Evolutionary conservation across 2,797 vertebrate species (phyloP), one percentile per base, ranked within the genome.

Genomic region (Columba guinea): DNA sequence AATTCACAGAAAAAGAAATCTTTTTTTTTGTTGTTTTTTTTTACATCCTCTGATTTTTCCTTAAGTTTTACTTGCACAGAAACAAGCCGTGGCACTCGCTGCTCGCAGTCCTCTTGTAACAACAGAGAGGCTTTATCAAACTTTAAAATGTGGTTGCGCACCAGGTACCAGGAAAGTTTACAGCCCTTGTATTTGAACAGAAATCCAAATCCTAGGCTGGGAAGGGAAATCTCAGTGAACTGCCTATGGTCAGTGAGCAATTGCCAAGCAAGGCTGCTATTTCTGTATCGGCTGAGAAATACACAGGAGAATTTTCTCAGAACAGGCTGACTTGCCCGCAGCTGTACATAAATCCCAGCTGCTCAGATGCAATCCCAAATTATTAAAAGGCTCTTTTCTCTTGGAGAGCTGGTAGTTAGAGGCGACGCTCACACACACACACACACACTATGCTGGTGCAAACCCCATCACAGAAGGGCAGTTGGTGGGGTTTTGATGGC

Each of bases 141-240:
- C 85, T 84, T 69, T 76, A 41, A 91, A 76, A 67, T 1, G 4
- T 2, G 58, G 35, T 39, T 26, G 71, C 2, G 26, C 65, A 71
- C 84, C 69, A n/a, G 71, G 24, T 59, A 41, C 4, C 2, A 39
- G 49, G 92, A 53, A 71, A 86, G 67, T 59, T 55, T 68, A 48
- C 73, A 97, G 95, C 89, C 92, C 92, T 88, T 95, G 76, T 44
- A 7, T 87, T 86, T 75, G 4, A 86, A 59, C 65, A 89, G 69
- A 65, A 81, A 92, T 37, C 74, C 92, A 76, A 44, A 64, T 15
- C 22, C 81, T 64, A 3, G 1, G 1, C 83, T 10, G 74, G 70
- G 74, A 80, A 93, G 65, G 67, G 80, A 85, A 79, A 78, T 87
- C 94, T 87, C 89, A 39, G 63, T 0, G 0, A 14, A 16, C 34